These are phyloP conservation scores for Pristiophorus japonicus DNA, from an alignment of 2,113 vertebrate species.

Conservation along the genomic window DNA sequence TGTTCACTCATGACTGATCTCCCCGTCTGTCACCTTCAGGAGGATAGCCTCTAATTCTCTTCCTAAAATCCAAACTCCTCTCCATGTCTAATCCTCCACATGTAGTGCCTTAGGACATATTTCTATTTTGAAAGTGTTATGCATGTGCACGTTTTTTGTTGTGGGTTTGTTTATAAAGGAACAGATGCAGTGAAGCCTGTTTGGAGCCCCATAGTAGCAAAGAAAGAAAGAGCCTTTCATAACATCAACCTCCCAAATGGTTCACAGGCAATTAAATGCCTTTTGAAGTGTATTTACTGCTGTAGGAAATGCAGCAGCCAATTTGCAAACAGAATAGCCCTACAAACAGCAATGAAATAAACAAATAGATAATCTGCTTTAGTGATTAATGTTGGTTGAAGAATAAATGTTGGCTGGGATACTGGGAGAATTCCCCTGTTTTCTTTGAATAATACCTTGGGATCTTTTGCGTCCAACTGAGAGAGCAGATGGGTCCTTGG, in stretches of 20 bases:
- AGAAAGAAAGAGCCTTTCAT: neutral
- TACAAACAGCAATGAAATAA: neutral
- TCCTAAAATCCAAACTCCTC: neutral
- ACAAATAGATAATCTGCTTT: neutral
- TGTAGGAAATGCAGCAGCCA: neutral
- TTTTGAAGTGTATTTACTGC: neutral
- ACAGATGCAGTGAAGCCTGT: neutral
- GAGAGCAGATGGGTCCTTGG: neutral
- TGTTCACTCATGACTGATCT: neutral
- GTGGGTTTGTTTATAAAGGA: neutral
- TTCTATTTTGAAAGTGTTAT: too few species aligned
- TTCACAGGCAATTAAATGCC: neutral
- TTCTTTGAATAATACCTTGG: neutral
- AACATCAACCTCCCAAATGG: neutral
- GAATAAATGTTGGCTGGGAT: neutral
- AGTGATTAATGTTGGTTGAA: neutral
- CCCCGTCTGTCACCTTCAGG: neutral
- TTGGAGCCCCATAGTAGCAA: neutral
- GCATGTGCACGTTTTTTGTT: neutral
- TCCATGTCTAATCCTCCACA: neutral
- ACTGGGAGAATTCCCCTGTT: neutral
- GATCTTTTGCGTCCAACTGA: neutral
- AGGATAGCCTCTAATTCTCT: neutral
- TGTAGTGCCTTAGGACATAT: neutral
- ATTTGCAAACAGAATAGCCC: neutral